A percentile compares a stretch with the other conserved stretches of the same genome.
Conservation (phyloP, 2,797 vertebrate genomes). For the Smutsia gigantea region DNA sequence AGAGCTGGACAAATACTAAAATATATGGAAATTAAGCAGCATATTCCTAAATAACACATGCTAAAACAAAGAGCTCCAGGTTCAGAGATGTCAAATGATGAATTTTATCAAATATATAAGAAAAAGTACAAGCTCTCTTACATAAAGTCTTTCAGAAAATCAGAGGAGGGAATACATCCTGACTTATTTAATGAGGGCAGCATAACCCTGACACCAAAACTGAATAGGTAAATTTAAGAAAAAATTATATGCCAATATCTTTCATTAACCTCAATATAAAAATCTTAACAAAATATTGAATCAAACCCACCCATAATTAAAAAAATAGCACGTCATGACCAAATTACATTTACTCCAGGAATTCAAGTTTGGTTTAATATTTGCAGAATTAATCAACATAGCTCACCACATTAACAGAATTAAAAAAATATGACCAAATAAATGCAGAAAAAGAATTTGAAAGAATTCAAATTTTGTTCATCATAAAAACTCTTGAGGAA, state of each 20-base stretch:
- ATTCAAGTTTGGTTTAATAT: background rate
- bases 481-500: background rate
- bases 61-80: background rate
- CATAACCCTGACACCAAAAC: background rate
- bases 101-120: background rate
- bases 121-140: background rate
- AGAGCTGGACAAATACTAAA: background rate
- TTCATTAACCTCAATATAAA: background rate
- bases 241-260: background rate
- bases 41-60: background rate
- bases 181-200: background rate
- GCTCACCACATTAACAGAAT: background rate
- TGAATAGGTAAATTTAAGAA: background rate
- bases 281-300: background rate
- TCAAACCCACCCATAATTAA: constrained; percentile 14
- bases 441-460: background rate
- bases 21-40: background rate
- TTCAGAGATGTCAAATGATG: background rate
- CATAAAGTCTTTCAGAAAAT: background rate
- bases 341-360: background rate
- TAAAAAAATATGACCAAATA: background rate
- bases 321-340: background rate
- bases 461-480: background rate
- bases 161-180: background rate
- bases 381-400: background rate